phyloP scores from a whole-genome alignment of 92 coral and sea anemone genomes.

The Actinostola sp. region DNA sequence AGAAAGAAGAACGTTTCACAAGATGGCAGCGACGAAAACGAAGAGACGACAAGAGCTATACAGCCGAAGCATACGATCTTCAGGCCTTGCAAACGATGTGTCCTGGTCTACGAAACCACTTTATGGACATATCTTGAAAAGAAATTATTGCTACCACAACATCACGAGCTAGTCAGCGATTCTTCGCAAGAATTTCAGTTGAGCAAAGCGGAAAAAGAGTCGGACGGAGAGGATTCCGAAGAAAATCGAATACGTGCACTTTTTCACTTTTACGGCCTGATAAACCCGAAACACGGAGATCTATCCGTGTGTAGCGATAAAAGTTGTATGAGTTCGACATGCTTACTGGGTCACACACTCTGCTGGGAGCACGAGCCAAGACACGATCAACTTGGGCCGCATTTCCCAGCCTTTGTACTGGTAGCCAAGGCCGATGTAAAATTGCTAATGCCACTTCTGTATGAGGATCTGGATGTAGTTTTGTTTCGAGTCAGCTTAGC shows the following conservation, averaged over 20 bases:
- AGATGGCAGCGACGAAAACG: slow-evolving; percentile 16
- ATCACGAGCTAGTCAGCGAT: slow-evolving; percentile 18
- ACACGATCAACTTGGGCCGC: slow-evolving; percentile 25
- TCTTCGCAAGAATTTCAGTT: slow-evolving; percentile 7
- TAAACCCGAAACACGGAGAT: neutral
- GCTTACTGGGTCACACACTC: slow-evolving; percentile 39
- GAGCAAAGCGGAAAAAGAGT: neutral
- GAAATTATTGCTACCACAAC: slow-evolving; percentile 20
- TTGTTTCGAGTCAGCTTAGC: slow-evolving; percentile 50
- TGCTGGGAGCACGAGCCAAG: neutral
- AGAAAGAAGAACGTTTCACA: slow-evolving; percentile 43
- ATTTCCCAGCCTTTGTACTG: slow-evolving; percentile 65
- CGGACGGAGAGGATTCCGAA: neutral
- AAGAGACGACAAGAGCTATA: slow-evolving; percentile 8
- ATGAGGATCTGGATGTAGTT: slow-evolving; percentile 46
- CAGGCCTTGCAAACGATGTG: slow-evolving; percentile 68
- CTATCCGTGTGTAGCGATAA: slow-evolving; percentile 21
- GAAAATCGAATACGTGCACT: slow-evolving; percentile 10
- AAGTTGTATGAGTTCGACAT: slow-evolving; percentile 41
- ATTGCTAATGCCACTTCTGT: slow-evolving; percentile 29
- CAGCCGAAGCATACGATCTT: slow-evolving; percentile 53
- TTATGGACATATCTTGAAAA: slow-evolving; percentile 31
- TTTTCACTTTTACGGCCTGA: slow-evolving; percentile 23
- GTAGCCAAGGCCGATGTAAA: slow-evolving; percentile 37
- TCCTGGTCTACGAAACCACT: slow-evolving; percentile 70